These are phyloP conservation scores for Tetraneura akinire DNA, from an alignment of 1,140 invertebrate genomes.

Conservation along the genomic window DNA sequence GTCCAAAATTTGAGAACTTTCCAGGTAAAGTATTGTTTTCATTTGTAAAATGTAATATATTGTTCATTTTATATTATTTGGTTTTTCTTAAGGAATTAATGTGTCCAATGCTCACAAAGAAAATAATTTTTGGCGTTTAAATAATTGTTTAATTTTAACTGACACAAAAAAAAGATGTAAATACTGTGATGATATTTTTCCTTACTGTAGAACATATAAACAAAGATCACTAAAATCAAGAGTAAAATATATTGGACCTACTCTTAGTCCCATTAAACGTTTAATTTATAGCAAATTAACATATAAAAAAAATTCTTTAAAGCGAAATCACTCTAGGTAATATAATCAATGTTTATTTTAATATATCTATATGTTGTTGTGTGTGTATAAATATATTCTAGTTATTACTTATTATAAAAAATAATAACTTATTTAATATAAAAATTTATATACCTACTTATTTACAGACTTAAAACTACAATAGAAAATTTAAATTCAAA, in stretches of 20 bases:
- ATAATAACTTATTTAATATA: background rate
- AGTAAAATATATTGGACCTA: background rate
- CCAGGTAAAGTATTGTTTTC: background rate
- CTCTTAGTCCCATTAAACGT: background rate
- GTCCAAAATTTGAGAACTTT: background rate
- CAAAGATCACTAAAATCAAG: background rate
- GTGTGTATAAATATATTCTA: background rate
- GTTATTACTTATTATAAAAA: background rate
- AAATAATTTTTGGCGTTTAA: background rate
- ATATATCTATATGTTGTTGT: background rate
- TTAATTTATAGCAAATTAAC: background rate
- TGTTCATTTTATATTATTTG: background rate
- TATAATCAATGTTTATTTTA: background rate
- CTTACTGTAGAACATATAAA: background rate
- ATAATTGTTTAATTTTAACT: background rate
- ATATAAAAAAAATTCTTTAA: background rate
- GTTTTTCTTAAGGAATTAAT: background rate
- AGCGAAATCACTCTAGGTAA: background rate
- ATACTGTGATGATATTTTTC: background rate
- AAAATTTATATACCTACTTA: too few species aligned
- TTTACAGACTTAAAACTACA: background rate
- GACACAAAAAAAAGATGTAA: background rate
- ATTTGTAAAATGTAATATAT: background rate
- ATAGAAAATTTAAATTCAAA: slow-evolving; percentile 1
- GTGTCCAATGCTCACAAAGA: background rate